These are phyloP conservation scores for Sphenopsis melanotis DNA, from an alignment of 2,797 vertebrate genomes.

Conservation along the genomic window DNA sequence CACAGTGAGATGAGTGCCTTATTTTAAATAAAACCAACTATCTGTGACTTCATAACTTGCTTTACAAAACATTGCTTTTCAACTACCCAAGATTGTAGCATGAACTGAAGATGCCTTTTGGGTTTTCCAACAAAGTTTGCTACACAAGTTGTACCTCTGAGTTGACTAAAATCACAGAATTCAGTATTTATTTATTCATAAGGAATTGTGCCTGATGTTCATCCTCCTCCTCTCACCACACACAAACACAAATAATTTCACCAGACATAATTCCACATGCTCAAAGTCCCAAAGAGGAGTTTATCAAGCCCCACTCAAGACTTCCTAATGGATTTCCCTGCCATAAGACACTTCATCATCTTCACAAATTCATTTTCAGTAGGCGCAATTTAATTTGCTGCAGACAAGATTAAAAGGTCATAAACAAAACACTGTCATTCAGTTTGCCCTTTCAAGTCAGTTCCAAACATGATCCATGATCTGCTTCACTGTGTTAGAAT, in stretches of 20 bases:
- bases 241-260: neutral
- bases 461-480: neutral
- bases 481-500: neutral
- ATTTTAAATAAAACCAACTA: neutral
- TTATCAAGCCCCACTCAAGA: neutral
- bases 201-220: neutral
- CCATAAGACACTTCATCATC: slow-evolving; percentile 4
- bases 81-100: neutral
- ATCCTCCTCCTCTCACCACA: neutral
- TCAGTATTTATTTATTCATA: neutral
- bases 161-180: neutral
- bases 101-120: neutral
- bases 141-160: neutral
- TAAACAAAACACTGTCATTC: slow-evolving; percentile 17
- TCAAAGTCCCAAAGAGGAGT: neutral
- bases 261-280: neutral
- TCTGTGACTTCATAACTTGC: neutral
- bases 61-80: neutral
- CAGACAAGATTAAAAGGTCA: slow-evolving; percentile 55
- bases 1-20: rapidly evolving
- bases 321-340: slow-evolving; percentile 1
- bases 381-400: slow-evolving; percentile 33
- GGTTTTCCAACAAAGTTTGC: neutral
- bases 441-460: slow-evolving; percentile 5
- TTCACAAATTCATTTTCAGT: slow-evolving; percentile 6